Percentiles rank a stretch among this genome's conserved stretches.
These are phyloP conservation scores for Limnephilus auricula DNA, from an alignment of 2,888 invertebrate species.

Conservation along the genomic window DNA sequence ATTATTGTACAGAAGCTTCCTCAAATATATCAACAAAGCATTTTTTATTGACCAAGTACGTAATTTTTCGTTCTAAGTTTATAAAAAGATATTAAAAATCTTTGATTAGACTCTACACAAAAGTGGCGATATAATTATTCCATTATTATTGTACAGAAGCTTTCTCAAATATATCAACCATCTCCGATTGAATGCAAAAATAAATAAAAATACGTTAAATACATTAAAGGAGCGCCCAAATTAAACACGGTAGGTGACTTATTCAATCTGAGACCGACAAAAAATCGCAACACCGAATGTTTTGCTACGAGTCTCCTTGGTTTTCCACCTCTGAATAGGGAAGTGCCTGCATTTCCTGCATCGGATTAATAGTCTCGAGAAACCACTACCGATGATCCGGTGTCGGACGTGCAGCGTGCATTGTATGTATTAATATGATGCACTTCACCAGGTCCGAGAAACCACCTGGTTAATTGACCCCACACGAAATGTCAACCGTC, in stretches of 20 bases:
- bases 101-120: no score
- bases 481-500: neutral
- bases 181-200: no score
- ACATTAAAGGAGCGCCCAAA: no score
- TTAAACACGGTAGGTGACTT: neutral
- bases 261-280: neutral
- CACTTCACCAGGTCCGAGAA: neutral
- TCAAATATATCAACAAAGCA: no score
- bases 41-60: no score
- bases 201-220: no score
- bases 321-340: neutral
- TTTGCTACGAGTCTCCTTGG: neutral
- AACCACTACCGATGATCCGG: neutral
- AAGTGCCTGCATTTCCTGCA: slow-evolving; percentile 30
- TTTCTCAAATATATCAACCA: no score
- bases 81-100: no score
- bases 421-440: neutral
- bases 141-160: no score
- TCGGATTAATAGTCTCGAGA: neutral
- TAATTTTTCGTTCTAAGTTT: no score
- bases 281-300: neutral
- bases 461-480: neutral
- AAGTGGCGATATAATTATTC: no score
- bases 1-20: no score
- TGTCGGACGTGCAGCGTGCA: neutral